Base-by-base conservation (phyloP, 2,113 vertebrate genomes). In the Oreochromis niloticus region DNA sequence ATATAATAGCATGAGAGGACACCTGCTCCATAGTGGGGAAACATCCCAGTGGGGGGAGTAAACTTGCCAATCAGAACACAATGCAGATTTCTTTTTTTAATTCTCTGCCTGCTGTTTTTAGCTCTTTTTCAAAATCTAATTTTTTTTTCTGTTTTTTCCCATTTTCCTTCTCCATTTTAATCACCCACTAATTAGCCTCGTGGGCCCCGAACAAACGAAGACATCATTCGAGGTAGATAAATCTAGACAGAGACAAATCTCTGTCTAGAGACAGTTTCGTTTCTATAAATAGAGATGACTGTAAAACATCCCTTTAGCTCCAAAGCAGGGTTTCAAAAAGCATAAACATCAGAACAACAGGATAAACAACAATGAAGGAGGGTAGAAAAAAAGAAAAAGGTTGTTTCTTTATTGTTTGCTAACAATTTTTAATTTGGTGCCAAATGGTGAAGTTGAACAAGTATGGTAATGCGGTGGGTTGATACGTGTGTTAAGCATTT, bases 231-330 rank as follows among this genome's bases (percentile, higher is more conserved):
- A 87, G 12, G 68, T 73, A 93, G 93, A 92, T 94, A 87, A 91
- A 91, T 91, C 90, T 61, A 91, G 92, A 93, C 91, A 84, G 80
- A 93, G 94, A 95, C 89, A 95, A 95, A 95, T 93, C 92, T 50
- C 71, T 32, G 71, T 78, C 71, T 78, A 94, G 93, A 94, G 88
- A 87, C 94, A 88, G 88, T 89, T 92, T 87, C 87, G 55, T 39
- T 50, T 85, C 93, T 95, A 95, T 93, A 95, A 94, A 94, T 94
- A 94, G 91, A 91, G 63, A 27, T 4, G 22, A 61, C 81, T 79
- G 54, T 83, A 86, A 88, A 84, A 17, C 32, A 68, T 41, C 27
- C n/a, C 54, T 86, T 89, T 79, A 86, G 73, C 34, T 55, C 68
- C 78, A 71, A 80, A 81, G 59, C n/a, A 52, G 36, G n/a, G 9